These are phyloP conservation scores for Rhinichthys osculus DNA, from an alignment of 2,797 vertebrate species.

Conservation along the genomic window DNA sequence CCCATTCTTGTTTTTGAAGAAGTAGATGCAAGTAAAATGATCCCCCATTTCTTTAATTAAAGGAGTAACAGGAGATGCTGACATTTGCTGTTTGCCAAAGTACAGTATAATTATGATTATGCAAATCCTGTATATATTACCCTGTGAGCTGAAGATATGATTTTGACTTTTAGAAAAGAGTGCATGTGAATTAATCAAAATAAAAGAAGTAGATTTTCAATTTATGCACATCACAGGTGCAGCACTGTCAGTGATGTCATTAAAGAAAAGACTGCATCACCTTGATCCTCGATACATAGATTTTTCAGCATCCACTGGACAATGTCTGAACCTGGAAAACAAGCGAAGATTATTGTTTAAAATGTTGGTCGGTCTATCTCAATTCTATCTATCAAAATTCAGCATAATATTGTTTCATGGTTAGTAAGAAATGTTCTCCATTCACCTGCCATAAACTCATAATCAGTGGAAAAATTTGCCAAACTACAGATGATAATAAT, in stretches of 20 bases:
- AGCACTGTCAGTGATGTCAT: not conserved
- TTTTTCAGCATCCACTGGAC: conserved; percentile 98
- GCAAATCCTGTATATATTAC: conserved; percentile 17
- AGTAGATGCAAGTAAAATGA: not conserved
- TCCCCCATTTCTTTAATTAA: conserved; percentile 23
- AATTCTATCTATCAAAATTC: not conserved
- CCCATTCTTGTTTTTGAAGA: not conserved
- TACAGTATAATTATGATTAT: not conserved
- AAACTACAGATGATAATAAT: not conserved
- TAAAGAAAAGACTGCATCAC: conserved; percentile 71
- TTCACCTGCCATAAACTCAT: not conserved
- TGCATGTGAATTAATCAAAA: conserved; percentile 5
- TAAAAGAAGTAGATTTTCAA: not conserved
- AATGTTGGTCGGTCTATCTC: not conserved
- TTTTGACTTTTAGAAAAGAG: not conserved
- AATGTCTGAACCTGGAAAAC: conserved; percentile 90
- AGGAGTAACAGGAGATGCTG: conserved; percentile 29
- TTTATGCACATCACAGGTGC: not conserved
- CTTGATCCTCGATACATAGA: conserved; percentile 95
- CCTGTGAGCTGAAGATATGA: conserved; percentile 21
- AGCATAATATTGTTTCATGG: not conserved
- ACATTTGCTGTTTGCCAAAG: conserved; percentile 21
- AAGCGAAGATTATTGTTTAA: not conserved
- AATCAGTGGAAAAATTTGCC: not conserved
- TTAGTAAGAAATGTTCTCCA: not conserved